phyloP scores from a whole-genome alignment of 2,113 vertebrate species.

The Pantherophis guttatus region DNA sequence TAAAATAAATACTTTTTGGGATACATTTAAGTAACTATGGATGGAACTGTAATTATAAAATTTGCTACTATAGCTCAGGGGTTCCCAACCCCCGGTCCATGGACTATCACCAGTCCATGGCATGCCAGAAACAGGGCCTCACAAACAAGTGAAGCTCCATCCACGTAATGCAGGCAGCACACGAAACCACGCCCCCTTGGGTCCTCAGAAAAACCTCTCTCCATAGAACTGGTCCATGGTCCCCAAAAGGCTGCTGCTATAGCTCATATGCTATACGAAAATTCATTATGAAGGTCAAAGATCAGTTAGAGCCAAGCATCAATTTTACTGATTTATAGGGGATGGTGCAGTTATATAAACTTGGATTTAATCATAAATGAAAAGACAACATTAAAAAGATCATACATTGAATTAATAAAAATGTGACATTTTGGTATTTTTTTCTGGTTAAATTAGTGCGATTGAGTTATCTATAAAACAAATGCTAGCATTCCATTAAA shows the following conservation, averaged over 20 bases:
- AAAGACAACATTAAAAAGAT: rapidly evolving
- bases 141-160: neutral
- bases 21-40: neutral
- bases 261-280: neutral
- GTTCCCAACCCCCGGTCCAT: neutral
- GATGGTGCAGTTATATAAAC: neutral
- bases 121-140: neutral
- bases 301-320: neutral
- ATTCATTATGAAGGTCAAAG: neutral
- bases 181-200: neutral
- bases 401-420: neutral
- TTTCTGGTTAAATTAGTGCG: neutral
- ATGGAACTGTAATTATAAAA: neutral
- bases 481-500: neutral
- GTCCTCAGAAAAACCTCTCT: neutral
- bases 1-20: no score
- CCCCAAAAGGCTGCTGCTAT: neutral
- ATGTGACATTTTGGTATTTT: neutral
- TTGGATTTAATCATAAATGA: rapidly evolving
- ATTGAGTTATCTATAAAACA: neutral
- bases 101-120: rapidly evolving
- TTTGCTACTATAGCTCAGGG: neutral
- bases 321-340: rapidly evolving
- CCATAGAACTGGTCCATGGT: neutral
- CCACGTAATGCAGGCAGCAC: neutral